A percentile compares a stretch with the other conserved stretches of the same genome.
phyloP scores from a whole-genome alignment of 1,140 invertebrate genomes.

The Ridgeia piscesae region DNA sequence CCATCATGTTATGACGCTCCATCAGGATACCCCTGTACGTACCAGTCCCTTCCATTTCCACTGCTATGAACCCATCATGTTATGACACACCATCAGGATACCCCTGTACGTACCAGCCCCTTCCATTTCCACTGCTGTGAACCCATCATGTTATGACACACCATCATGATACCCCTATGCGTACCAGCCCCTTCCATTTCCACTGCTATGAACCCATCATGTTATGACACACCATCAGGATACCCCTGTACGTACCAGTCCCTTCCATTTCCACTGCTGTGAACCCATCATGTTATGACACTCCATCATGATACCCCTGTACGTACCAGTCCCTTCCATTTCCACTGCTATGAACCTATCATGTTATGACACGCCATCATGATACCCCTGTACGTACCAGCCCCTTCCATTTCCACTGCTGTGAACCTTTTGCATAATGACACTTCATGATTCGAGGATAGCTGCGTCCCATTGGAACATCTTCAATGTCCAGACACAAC shows the following conservation, averaged over 20 bases:
- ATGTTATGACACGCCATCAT: too few relatives aligned
- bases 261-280: constrained; percentile 76
- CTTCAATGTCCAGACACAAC: constrained; percentile 77
- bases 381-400: not conserved
- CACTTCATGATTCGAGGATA: constrained; percentile 80
- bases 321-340: too few relatives aligned
- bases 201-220: too few relatives aligned
- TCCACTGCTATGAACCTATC: too few relatives aligned
- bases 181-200: too few relatives aligned
- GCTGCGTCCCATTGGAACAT: constrained; percentile 23
- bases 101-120: too few relatives aligned
- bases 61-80: too few relatives aligned
- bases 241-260: not conserved
- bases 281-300: constrained; percentile 88
- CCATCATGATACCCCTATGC: too few relatives aligned
- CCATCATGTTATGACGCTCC: constrained; percentile 91
- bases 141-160: constrained; percentile 89
- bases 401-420: constrained; percentile 73
- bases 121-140: constrained; percentile 78
- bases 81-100: too few relatives aligned
- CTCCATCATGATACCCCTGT: constrained; percentile 69
- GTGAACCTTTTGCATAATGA: constrained; percentile 84
- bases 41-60: too few relatives aligned
- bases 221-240: too few relatives aligned
- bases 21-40: too few relatives aligned